A percentile compares a stretch with the other conserved stretches of the same genome.
phyloP scores from a whole-genome alignment of 2,113 vertebrate genomes.

The Carassius auratus region DNA sequence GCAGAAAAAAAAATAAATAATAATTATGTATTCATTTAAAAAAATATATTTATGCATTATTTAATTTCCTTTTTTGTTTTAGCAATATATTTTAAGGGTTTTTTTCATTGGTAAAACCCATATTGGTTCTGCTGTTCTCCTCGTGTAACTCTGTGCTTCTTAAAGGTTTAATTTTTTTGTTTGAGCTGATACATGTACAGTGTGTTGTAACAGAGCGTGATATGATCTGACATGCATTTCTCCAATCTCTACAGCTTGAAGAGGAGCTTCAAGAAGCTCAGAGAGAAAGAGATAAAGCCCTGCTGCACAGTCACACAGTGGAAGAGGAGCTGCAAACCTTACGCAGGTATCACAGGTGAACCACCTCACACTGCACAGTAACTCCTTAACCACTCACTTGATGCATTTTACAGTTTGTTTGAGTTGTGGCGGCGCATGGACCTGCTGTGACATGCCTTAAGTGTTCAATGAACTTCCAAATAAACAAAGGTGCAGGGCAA shows the following conservation, averaged over 20 bases:
- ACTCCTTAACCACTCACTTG: background rate
- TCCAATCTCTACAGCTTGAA: conserved; percentile 64
- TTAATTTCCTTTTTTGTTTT: background rate
- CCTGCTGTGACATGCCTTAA: background rate
- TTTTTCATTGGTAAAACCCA: background rate
- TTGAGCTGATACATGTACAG: background rate
- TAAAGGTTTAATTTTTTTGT: background rate
- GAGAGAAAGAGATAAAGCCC: conserved; percentile 76
- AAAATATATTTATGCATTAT: background rate
- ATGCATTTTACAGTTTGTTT: background rate
- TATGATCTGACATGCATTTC: conserved; percentile 23
- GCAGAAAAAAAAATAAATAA: background rate
- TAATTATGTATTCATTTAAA: background rate
- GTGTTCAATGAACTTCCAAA: conserved; percentile 9
- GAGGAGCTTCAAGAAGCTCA: conserved; percentile 74
- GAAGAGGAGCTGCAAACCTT: conserved; percentile 81
- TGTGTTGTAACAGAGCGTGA: background rate
- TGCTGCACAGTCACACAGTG: conserved; percentile 76
- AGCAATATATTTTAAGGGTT: background rate
- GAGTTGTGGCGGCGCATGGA: background rate
- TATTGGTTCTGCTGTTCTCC: background rate
- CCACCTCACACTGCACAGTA: background rate
- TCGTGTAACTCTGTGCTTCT: background rate
- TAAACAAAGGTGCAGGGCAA: conserved; percentile 1
- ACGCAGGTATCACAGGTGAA: conserved; percentile 82